Base-by-base conservation (phyloP, 1,140 invertebrate genomes). In the Diploscapter pachys region DNA sequence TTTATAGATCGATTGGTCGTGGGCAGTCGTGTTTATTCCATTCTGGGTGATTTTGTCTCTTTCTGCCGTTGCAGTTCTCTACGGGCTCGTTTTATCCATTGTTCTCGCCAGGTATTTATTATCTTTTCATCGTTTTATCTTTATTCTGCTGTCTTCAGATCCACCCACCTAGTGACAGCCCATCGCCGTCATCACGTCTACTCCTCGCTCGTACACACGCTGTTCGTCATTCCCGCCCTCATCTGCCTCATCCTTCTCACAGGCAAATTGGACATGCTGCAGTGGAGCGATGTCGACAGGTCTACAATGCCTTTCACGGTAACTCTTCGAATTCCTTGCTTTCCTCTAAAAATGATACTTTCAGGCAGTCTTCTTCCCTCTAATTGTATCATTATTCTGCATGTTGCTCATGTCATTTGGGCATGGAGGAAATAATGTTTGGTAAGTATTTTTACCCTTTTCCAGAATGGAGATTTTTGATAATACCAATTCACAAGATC, bases 31-130 rank as follows among this genome's bases (percentile, higher is more conserved):
- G 4, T 97, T 99, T 89, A 95, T 98, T 67, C 96, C 96, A 57
- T 89, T 96, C 52, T 99, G 95, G 96, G 95, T 98, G 83, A 89
- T 97, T 6, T 92, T 98, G 88, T 97, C 94, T 86, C 89, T 98
- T 79, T 94, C 93, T 64, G 88, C 96, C 82, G 93, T 96, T 83
- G 93, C 92, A 78, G 94, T 98, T 6, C 87, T 98, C 4, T 98
- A 98, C 87, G 93, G 93, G 61, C 93, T 99, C 75, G 94, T 98
- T 79, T 94, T 99, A 86, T 94, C 95, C 70, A 93, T 93, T 56
- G 95, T 98, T 80, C 89, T 98, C 79, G 88, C 96, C 75, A 89
- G 94, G 80, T 92, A 96, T 86, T 92, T 96, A 2, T 94, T 93
- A 81, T 90, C 92, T 72, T 92, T 95, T 77, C 93, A 97, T 83